A percentile compares a stretch with the other conserved stretches of the same genome.
phyloP scores from a whole-genome alignment of 1,140 invertebrate species.

The Heliconius himera region DNA sequence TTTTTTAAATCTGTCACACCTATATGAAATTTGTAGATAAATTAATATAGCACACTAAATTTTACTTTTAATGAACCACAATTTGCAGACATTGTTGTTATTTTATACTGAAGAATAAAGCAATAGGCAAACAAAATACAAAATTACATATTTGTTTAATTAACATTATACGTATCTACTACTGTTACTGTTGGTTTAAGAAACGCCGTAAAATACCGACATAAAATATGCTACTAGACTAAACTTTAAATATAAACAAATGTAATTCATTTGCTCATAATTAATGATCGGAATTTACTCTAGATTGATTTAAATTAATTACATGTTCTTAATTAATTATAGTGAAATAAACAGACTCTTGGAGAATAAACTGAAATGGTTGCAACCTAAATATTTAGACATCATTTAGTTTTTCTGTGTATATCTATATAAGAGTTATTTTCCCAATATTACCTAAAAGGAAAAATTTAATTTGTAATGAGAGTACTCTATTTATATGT shows the following conservation, averaged over 20 bases:
- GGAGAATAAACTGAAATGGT: constrained; percentile 33
- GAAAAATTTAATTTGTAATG: neutral
- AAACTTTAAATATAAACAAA: constrained; percentile 23
- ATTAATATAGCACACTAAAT: too few species aligned
- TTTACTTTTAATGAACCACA: too few species aligned
- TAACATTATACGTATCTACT: neutral
- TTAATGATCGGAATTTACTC: constrained; percentile 34
- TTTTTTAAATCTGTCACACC: too few species aligned
- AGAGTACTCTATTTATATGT: neutral
- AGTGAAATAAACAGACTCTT: constrained; percentile 31
- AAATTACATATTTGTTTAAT: neutral
- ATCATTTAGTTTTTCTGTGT: constrained; percentile 4
- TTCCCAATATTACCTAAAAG: neutral
- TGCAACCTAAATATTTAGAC: constrained; percentile 28
- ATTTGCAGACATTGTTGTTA: too few species aligned
- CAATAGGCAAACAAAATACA: neutral
- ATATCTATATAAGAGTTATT: neutral
- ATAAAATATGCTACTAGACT: constrained; percentile 18
- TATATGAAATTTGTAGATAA: too few species aligned
- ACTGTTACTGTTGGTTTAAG: neutral
- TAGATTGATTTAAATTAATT: constrained; percentile 35
- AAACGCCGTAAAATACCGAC: neutral
- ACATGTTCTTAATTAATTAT: constrained; percentile 20
- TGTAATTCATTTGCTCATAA: constrained; percentile 26
- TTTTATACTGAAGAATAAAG: too few species aligned